Percentiles rank a stretch among this genome's conserved stretches.
Evolutionary conservation across 2,797 vertebrate species (phyloP).

Genomic region (Macropodus opercularis): DNA sequence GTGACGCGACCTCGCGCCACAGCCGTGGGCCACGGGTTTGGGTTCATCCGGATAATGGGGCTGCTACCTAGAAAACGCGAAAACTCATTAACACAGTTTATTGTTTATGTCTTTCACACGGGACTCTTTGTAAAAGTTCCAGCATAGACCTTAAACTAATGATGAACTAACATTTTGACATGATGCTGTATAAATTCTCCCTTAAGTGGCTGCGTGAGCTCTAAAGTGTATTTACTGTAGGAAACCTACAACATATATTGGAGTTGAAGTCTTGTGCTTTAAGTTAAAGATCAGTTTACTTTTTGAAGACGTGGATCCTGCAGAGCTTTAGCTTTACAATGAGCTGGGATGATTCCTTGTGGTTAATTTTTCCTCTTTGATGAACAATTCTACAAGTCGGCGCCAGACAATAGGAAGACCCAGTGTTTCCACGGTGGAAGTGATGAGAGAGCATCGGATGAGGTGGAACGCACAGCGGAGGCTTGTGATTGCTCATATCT

Average conservation of each 20-base stretch:
- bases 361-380: constrained; percentile 59
- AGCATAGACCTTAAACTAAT: too few relatives aligned
- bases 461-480: constrained; percentile 20
- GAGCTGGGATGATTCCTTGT: constrained; percentile 68
- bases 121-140: too few relatives aligned
- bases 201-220: constrained; percentile 32
- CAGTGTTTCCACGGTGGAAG: constrained; percentile 38
- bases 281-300: too few relatives aligned
- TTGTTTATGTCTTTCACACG: too few relatives aligned
- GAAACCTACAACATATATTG: too few relatives aligned
- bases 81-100: not conserved
- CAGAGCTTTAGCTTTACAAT: constrained; percentile 73
- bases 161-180: too few relatives aligned
- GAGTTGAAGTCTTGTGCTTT: too few relatives aligned
- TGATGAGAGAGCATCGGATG: constrained; percentile 31
- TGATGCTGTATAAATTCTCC: not conserved
- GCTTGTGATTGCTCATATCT: constrained; percentile 47
- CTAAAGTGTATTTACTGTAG: too few relatives aligned
- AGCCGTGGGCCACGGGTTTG: constrained; percentile 16
- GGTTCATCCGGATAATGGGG: not conserved
- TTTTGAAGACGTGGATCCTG: constrained; percentile 47
- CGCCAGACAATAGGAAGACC: constrained; percentile 31
- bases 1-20: constrained; percentile 35
- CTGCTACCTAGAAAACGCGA: not conserved
- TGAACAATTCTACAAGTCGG: constrained; percentile 45